Evolutionary conservation across 2,113 vertebrate species (phyloP).

Genomic region (Isichthys henryi): DNA sequence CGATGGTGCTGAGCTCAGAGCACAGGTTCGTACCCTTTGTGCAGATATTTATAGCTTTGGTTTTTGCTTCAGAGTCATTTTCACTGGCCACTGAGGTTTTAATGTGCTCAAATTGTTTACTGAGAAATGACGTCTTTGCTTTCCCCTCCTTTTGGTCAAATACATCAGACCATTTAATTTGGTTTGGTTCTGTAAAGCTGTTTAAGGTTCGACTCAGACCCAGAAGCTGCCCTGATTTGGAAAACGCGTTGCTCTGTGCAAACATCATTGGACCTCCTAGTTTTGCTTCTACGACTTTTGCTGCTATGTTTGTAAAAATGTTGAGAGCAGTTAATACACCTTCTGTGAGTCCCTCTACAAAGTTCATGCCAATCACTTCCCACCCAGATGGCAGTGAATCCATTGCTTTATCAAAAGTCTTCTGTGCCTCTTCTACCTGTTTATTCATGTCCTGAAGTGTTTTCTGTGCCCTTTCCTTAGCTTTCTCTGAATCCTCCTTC

Average conservation of each 20-base stretch:
- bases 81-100: neutral
- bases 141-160: neutral
- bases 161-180: neutral
- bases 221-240: slow-evolving; percentile 17
- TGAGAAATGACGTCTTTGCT: neutral
- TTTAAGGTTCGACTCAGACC: neutral
- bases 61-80: neutral
- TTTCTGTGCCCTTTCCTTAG: no score
- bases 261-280: neutral
- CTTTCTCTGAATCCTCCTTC: neutral
- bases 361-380: slow-evolving; percentile 29
- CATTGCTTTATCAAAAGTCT: neutral
- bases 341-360: slow-evolving; percentile 9
- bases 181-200: neutral
- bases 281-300: neutral
- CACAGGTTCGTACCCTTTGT: no score
- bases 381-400: slow-evolving; percentile 14
- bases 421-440: neutral
- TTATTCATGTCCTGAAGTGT: neutral
- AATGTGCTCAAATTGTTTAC: neutral
- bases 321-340: neutral
- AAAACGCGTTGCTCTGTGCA: slow-evolving; percentile 4
- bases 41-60: neutral
- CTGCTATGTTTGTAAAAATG: neutral
- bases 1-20: no score